Conservation (phyloP, 1,140 invertebrate species). For the Calliopsis andreniformis region DNA sequence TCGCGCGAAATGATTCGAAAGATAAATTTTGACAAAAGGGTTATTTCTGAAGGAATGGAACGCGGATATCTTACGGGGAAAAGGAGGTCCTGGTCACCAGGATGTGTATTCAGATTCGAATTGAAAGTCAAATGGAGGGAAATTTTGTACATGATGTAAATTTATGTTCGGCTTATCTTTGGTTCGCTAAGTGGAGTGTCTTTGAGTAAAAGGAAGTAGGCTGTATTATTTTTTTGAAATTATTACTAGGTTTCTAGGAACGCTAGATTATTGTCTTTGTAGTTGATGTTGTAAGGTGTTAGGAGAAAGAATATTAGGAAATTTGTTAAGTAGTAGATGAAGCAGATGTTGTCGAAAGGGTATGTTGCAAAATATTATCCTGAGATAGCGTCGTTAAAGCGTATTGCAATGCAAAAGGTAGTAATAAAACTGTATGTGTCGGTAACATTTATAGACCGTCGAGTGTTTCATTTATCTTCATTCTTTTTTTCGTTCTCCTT, state of each 20-base stretch:
- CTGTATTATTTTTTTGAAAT: too few relatives aligned
- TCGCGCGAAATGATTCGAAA: neutral
- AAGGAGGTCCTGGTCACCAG: too few relatives aligned
- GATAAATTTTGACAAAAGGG: neutral
- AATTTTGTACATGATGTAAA: neutral
- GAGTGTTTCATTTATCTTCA: conserved; percentile 7
- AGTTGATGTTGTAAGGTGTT: too few relatives aligned
- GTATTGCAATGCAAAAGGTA: neutral
- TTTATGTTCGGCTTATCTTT: too few relatives aligned
- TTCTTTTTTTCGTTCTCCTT: neutral
- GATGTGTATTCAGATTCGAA: too few relatives aligned
- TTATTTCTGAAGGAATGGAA: too few relatives aligned
- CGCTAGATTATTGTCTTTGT: too few relatives aligned
- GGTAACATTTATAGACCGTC: conserved; percentile 4
- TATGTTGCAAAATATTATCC: neutral
- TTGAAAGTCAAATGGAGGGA: neutral
- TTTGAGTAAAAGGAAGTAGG: neutral
- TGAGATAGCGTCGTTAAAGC: neutral
- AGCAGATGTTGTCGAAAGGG: neutral
- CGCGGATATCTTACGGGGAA: neutral
- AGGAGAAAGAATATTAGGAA: too few relatives aligned
- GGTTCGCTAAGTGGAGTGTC: too few relatives aligned
- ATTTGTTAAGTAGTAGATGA: neutral
- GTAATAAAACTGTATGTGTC: neutral
- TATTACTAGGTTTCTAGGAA: neutral